Base-by-base conservation (phyloP, 2,888 invertebrate species). In the Pimpla rufipes region DNA sequence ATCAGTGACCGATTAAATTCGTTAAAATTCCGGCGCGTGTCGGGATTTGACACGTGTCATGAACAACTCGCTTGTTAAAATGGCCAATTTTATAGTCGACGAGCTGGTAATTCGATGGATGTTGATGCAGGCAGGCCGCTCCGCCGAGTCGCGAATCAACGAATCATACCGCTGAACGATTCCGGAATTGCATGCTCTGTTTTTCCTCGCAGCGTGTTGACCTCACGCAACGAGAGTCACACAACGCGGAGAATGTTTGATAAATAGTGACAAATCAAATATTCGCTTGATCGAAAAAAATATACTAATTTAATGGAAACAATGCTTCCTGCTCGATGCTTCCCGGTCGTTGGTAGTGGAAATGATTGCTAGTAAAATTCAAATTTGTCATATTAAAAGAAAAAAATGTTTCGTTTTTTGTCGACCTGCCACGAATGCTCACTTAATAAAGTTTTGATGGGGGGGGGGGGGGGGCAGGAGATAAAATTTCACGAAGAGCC, bases 101-200 rank as follows among this genome's bases (percentile, higher is more conserved):
- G 50, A 55, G 55, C 55, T 21, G 21, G 42, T 71, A 71, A 71
- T 71, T 71, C 37, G 55, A 71, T 42, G 55, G 42, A 57, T 42
- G 70, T 55, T 16, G 40, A 71, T 57, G 13, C 50, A 40, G 35
- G 40, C 50, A 29, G 16, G 11, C 5, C 47, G 50, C 40, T 42
- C 40, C 40, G 42, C 18, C 42, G 42, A 42, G 18, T 50, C n/a
- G 40, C 13, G 70, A 55, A 57, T 71, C 55, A 40, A 55, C 55
- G 42, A 16, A 40, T 57, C 23, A 40, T 55, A 5, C 70, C 55
- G 55, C n/a, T 13, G 55, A 55, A 55, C 70, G 55, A 55, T 40
- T 70, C 10, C n/a, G 55, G 13, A 7, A 37, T 40, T 40, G 52
- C 13, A 35, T 11, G 21, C 21, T 55, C 13, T 37, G 37, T 70